phyloP scores from a whole-genome alignment of 1,140 invertebrate genomes.

The Polyergus mexicanus region DNA sequence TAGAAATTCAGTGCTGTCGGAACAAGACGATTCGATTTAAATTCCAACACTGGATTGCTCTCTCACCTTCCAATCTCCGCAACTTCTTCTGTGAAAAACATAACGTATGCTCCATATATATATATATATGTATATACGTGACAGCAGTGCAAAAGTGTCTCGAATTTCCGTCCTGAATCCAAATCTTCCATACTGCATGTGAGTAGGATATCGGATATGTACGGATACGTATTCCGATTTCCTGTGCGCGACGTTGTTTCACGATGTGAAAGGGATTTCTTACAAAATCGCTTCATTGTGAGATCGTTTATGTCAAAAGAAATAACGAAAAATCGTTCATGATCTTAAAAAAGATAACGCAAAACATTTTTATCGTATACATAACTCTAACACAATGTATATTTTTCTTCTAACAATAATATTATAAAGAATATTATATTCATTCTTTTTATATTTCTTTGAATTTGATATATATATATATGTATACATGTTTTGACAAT shows the following conservation, averaged over 20 bases:
- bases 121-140: not conserved
- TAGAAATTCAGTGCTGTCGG: conserved; percentile 43
- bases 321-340: conserved; percentile 11
- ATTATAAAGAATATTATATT: not conserved
- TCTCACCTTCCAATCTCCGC: conserved; percentile 1
- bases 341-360: not conserved
- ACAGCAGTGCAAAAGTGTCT: conserved; percentile 33
- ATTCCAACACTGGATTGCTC: conserved; percentile 52
- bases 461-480: not conserved
- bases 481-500: not conserved
- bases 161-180: conserved; percentile 42
- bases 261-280: conserved; percentile 47
- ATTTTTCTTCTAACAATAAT: too few species aligned
- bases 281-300: conserved; percentile 38
- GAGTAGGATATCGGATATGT: conserved; percentile 24
- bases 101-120: conserved; percentile 34
- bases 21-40: conserved; percentile 60
- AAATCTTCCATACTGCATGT: conserved; percentile 27
- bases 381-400: not conserved
- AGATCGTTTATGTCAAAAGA: conserved; percentile 12
- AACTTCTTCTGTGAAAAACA: conserved; percentile 26
- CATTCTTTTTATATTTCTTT: not conserved
- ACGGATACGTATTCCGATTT: conserved; percentile 47
- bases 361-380: not conserved
- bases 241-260: not conserved